Percentiles rank a stretch among this genome's conserved stretches.
phyloP scores from a whole-genome alignment of 2,797 vertebrate genomes.

The Aldrovandia affinis region DNA sequence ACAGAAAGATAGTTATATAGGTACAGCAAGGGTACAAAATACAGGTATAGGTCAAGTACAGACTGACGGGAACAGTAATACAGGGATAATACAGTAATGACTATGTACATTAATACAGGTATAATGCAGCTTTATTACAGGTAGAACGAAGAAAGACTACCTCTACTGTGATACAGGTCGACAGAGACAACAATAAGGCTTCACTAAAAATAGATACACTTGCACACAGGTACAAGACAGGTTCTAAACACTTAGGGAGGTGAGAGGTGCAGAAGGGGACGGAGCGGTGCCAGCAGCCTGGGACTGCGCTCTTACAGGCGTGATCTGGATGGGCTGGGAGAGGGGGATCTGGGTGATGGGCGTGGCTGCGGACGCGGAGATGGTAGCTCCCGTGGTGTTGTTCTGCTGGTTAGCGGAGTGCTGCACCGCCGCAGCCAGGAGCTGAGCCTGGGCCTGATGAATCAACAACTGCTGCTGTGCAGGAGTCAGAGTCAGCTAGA shows the following conservation, averaged over 20 bases:
- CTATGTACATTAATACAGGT: background rate
- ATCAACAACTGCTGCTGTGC: slow-evolving; percentile 95
- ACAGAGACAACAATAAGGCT: background rate
- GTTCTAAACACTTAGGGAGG: too few species aligned
- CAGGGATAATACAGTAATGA: background rate
- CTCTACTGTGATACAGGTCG: background rate
- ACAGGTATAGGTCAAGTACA: background rate
- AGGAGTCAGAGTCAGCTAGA: slow-evolving; percentile 91
- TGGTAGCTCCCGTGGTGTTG: slow-evolving; percentile 92
- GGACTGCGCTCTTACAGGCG: slow-evolving; percentile 74
- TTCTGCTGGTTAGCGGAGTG: slow-evolving; percentile 96
- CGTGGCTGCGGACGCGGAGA: slow-evolving; percentile 95
- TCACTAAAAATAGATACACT: background rate
- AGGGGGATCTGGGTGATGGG: slow-evolving; percentile 97
- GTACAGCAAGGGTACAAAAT: background rate
- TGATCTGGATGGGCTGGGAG: slow-evolving; percentile 97
- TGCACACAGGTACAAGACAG: too few species aligned
- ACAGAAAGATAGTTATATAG: background rate
- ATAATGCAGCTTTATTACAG: slow-evolving; percentile 5
- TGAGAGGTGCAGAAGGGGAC: background rate
- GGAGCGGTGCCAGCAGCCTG: background rate
- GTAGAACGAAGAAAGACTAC: background rate
- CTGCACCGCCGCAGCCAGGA: slow-evolving; percentile 95
- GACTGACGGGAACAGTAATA: background rate
- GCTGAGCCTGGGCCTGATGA: slow-evolving; percentile 97